Evolutionary conservation across 2,113 vertebrate species (phyloP).

Genomic region (Hirundichthys speculiger): DNA sequence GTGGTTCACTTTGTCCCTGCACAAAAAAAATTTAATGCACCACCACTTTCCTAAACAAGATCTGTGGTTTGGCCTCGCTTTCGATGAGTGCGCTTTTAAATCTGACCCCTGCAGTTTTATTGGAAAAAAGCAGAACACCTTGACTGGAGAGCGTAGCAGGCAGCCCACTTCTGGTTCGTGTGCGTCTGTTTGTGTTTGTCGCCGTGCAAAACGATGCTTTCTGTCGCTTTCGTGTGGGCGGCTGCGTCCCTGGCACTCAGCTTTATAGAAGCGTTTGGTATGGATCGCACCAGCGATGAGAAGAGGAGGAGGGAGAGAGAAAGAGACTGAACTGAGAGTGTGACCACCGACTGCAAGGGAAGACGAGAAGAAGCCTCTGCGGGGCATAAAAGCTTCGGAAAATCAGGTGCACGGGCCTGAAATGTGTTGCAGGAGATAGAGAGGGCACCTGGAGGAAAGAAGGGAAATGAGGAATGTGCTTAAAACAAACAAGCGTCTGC

Average conservation of each 20-base stretch:
- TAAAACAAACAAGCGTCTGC: constrained; percentile 38
- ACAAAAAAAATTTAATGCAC: constrained; percentile 6
- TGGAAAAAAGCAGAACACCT: constrained; percentile 8
- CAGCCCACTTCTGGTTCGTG: constrained; percentile 5
- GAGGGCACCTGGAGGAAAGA: neutral
- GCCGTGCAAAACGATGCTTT: constrained; percentile 13
- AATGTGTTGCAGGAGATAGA: constrained; percentile 36
- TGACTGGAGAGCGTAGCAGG: neutral
- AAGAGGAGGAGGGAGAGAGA: constrained; percentile 33
- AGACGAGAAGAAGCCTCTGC: constrained; percentile 56
- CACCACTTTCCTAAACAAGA: neutral
- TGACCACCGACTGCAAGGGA: constrained; percentile 41
- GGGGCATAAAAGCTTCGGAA: constrained; percentile 27
- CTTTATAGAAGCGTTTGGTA: constrained; percentile 35
- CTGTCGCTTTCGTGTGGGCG: constrained; percentile 43
- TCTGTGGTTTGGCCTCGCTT: neutral
- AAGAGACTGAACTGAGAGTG: constrained; percentile 45
- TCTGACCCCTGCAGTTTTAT: neutral
- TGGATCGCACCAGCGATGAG: constrained; percentile 45
- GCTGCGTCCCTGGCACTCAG: constrained; percentile 52
- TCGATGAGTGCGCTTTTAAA: constrained; percentile 17
- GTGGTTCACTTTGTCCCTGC: neutral
- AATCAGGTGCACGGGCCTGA: constrained; percentile 36
- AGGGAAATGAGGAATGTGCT: constrained; percentile 12
- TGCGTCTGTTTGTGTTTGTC: neutral